Evolutionary conservation across 1,140 invertebrate species (phyloP).

Genomic region (Sarcophaga bullata): DNA sequence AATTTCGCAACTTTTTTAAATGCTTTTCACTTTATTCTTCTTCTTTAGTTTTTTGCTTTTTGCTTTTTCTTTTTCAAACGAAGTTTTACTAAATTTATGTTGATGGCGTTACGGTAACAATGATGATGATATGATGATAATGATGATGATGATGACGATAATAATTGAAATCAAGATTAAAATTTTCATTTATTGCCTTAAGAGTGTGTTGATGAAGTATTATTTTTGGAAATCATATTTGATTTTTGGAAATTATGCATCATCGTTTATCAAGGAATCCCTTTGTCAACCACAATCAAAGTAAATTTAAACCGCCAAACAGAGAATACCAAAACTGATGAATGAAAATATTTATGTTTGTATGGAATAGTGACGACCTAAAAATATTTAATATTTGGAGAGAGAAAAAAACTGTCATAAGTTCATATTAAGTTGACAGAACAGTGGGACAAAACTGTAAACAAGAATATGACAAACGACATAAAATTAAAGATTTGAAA

Average conservation of each 20-base stretch:
- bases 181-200: neutral
- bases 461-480: no score
- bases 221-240: neutral
- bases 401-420: neutral
- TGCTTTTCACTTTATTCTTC: no score
- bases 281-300: slow-evolving; percentile 35
- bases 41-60: no score
- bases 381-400: neutral
- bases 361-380: slow-evolving; percentile 21
- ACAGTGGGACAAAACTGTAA: no score
- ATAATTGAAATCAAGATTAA: no score
- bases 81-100: no score
- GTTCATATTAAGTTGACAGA: neutral
- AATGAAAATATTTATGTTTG: neutral
- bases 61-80: no score
- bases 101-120: no score
- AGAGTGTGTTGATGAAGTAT: slow-evolving; percentile 17
- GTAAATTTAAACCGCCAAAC: slow-evolving; percentile 16
- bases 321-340: neutral
- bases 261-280: slow-evolving; percentile 30
- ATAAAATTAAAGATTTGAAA: no score
- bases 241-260: neutral
- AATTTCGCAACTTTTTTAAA: slow-evolving; percentile 28
- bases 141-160: no score
- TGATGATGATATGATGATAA: no score